Percentiles rank a stretch among this genome's conserved stretches.
These are phyloP conservation scores for Felis catus DNA, from an alignment of 2,113 vertebrate genomes.

Conservation along the genomic window F.catus_Fca126_mat1.0 CM031411.1:46575001-46575500, in stretches of 20 bases:
- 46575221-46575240: background rate
- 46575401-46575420: background rate
- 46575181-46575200: no score
- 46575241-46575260: background rate
- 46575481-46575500: background rate
- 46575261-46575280: background rate
- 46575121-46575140: no score
- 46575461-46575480: background rate
- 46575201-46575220: background rate
- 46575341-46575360: background rate
- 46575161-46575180: no score
- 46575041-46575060: no score
- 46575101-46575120: no score
- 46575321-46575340: background rate
- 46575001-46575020: no score
- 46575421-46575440: background rate
- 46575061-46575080: no score
- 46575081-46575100: no score
- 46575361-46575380: no score
- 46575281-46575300: background rate
- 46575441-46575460: background rate
- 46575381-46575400: background rate
- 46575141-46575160: no score
- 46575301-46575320: background rate
- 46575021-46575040: no score